Conservation (phyloP, 2,113 vertebrate genomes). For the Pampusana beccarii region DNA sequence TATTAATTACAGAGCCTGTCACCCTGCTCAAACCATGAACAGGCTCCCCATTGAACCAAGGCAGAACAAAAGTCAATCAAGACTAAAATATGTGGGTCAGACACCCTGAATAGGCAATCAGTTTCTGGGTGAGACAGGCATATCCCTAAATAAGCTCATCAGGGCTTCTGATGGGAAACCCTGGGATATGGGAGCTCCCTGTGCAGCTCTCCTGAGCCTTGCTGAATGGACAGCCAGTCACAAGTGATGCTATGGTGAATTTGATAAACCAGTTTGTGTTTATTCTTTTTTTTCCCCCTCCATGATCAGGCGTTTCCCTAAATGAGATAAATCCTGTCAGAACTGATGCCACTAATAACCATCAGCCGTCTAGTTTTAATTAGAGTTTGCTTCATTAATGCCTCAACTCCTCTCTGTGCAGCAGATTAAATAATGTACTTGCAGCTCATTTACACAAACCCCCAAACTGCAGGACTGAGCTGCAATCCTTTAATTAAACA, state of each 20-base stretch:
- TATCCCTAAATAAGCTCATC: constrained; percentile 22
- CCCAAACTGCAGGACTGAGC: constrained; percentile 54
- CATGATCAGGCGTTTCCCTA: constrained; percentile 41
- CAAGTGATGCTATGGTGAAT: constrained; percentile 13
- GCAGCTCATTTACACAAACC: constrained; percentile 51
- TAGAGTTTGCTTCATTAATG: constrained; percentile 76
- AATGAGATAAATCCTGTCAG: constrained; percentile 69
- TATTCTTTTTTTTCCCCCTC: background rate
- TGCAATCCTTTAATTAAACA: constrained; percentile 71
- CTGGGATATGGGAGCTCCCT: background rate
- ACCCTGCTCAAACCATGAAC: background rate
- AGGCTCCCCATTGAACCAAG: background rate
- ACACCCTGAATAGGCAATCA: constrained; percentile 41
- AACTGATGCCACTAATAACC: constrained; percentile 70
- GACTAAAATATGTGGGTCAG: constrained; percentile 18
- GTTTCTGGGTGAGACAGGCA: constrained; percentile 9
- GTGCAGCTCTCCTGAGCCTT: background rate
- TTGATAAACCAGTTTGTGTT: constrained; percentile 1
- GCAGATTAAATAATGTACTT: constrained; percentile 71
- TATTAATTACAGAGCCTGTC: background rate
- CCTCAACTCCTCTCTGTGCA: constrained; percentile 49
- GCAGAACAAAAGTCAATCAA: constrained; percentile 39
- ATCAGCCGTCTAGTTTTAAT: constrained; percentile 73
- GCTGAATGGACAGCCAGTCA: background rate
- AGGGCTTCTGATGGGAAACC: background rate